Evolutionary conservation across 2,888 invertebrate genomes (phyloP).

Genomic region (Boloria selene): DNA sequence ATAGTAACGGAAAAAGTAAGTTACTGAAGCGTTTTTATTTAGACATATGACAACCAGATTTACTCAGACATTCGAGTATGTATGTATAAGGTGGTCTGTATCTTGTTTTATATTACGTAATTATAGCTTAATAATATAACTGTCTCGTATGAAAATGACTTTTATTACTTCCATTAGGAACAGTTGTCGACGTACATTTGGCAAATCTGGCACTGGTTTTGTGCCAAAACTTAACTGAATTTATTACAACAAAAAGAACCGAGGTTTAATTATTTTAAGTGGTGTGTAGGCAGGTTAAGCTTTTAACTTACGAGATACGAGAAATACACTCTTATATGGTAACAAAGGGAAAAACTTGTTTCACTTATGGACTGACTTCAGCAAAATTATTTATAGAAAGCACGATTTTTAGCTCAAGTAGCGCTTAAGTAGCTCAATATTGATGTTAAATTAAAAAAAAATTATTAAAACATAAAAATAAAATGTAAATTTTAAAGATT

Average conservation of each 20-base stretch:
- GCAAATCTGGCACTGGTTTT: conserved; percentile 22
- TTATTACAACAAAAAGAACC: conserved; percentile 22
- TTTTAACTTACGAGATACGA: conserved; percentile 14
- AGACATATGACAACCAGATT: too few relatives aligned
- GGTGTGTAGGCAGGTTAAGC: conserved; percentile 17
- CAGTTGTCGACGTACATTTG: conserved; percentile 26
- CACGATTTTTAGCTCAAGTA: too few relatives aligned
- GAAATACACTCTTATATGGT: neutral
- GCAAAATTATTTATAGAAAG: neutral
- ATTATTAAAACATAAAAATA: too few relatives aligned
- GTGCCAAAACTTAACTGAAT: conserved; percentile 24
- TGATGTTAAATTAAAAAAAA: too few relatives aligned
- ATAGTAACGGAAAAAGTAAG: neutral
- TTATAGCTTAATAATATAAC: conserved; percentile 17
- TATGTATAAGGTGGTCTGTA: neutral
- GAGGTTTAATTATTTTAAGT: conserved; percentile 21
- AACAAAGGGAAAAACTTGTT: conserved; percentile 7
- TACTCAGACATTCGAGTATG: too few relatives aligned
- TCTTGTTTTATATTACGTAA: conserved; percentile 4
- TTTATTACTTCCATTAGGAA: conserved; percentile 22
- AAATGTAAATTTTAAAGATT: too few relatives aligned
- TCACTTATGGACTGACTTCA: neutral
- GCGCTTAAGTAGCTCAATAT: too few relatives aligned
- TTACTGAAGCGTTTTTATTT: too few relatives aligned
- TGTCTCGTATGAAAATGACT: conserved; percentile 23